Percentiles rank a stretch among this genome's conserved stretches.
phyloP scores from a whole-genome alignment of 2,797 vertebrate species.

The Sphenopsis melanotis region DNA sequence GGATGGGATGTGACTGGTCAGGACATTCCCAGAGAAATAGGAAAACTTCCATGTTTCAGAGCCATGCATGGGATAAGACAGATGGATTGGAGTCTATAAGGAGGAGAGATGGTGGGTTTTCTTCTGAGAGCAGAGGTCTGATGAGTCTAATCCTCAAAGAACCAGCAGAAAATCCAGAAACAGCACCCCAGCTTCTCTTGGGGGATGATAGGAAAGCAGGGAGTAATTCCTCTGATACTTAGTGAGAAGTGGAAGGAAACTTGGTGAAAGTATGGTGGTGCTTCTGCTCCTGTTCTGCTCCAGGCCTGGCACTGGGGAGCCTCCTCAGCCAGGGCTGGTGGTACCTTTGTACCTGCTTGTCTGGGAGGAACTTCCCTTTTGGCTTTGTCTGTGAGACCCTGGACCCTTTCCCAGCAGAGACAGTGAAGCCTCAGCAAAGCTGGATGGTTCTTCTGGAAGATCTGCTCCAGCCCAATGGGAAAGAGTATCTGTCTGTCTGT shows the following conservation, averaged over 20 bases:
- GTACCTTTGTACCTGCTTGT: background rate
- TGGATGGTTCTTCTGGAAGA: background rate
- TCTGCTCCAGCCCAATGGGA: background rate
- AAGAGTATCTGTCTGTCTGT: background rate
- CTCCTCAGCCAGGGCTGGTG: background rate
- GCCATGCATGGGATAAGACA: background rate
- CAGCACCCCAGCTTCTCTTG: accelerated
- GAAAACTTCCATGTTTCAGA: background rate
- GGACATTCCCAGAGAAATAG: background rate
- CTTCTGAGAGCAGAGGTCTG: background rate
- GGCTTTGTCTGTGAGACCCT: background rate
- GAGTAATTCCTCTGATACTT: background rate
- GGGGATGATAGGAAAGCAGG: background rate
- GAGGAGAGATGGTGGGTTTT: background rate
- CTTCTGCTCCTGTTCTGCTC: background rate
- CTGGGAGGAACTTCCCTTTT: background rate
- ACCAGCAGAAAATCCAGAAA: background rate
- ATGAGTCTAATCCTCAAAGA: background rate
- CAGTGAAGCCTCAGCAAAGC: background rate
- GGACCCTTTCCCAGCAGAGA: background rate
- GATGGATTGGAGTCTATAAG: background rate
- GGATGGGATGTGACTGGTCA: background rate
- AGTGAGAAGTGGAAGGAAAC: background rate
- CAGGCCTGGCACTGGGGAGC: background rate
- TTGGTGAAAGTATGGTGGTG: background rate